Evolutionary conservation across 2,797 vertebrate species (phyloP).

Genomic region (Tapera naevia): DNA sequence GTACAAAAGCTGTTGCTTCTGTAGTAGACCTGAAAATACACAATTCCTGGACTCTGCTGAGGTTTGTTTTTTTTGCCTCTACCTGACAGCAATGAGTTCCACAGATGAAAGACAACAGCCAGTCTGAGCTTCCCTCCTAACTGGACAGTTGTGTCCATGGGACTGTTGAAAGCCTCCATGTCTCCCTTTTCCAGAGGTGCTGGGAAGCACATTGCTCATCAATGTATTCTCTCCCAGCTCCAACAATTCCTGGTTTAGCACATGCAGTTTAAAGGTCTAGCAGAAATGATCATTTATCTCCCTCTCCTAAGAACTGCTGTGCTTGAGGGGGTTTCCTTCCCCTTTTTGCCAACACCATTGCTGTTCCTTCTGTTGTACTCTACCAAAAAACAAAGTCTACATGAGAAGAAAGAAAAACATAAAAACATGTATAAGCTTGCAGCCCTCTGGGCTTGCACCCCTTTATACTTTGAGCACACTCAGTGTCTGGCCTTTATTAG

Average conservation of each 20-base stretch:
- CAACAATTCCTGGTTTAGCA: not conserved
- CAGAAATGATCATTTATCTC: not conserved
- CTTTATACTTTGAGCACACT: not conserved
- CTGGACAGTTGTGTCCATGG: not conserved
- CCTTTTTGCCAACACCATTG: not conserved
- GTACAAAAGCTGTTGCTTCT: not conserved
- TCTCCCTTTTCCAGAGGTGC: not conserved
- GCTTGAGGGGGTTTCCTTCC: rapidly evolving
- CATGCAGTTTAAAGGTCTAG: not conserved
- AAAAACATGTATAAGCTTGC: not conserved
- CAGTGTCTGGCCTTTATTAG: not conserved
- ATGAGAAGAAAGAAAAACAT: not conserved
- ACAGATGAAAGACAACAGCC: not conserved
- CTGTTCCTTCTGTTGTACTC: not conserved
- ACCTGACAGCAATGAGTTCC: not conserved
- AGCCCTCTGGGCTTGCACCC: not conserved
- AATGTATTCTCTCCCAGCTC: not conserved
- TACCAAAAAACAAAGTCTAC: not conserved
- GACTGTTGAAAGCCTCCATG: not conserved
- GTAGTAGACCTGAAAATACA: not conserved
- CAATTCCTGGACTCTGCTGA: not conserved
- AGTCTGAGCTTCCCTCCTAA: not conserved
- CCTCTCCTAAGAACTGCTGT: not conserved
- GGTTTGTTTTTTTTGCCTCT: not conserved
- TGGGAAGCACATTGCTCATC: not conserved